Evolutionary conservation across 2,888 invertebrate species (phyloP).

Genomic region (Gymnoscelis rufifasciata): DNA sequence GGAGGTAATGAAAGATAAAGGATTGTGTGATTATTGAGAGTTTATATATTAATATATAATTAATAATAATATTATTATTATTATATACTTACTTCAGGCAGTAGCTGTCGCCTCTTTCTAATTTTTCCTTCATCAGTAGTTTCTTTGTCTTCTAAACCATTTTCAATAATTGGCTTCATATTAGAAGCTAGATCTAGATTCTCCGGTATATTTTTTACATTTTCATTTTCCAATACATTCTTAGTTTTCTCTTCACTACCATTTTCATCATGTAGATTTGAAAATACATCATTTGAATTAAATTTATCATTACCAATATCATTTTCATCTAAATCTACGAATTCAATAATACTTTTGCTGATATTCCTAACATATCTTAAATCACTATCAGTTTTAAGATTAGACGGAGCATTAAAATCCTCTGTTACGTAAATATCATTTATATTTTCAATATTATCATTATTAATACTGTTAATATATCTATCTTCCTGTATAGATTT

Average conservation of each 20-base stretch:
- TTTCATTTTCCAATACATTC: not conserved
- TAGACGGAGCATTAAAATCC: slow-evolving; percentile 1
- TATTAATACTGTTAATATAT: slow-evolving; percentile 5
- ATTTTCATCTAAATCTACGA: not conserved
- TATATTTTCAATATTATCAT: slow-evolving; percentile 6
- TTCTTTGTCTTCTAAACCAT: not conserved
- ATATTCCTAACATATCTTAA: not conserved
- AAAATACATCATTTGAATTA: too few relatives aligned
- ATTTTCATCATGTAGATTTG: too few relatives aligned
- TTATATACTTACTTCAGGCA: slow-evolving; percentile 17
- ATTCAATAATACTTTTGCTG: not conserved
- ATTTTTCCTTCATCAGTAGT: not conserved
- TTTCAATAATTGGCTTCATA: not conserved
- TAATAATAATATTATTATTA: too few relatives aligned
- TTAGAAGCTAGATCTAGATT: not conserved
- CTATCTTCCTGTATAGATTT: slow-evolving; percentile 19
- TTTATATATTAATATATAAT: too few relatives aligned
- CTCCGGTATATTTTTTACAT: too few relatives aligned
- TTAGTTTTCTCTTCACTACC: not conserved
- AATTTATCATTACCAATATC: not conserved
- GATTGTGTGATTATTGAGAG: too few relatives aligned
- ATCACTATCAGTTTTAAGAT: slow-evolving; percentile 5
- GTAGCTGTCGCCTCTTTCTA: slow-evolving; percentile 15
- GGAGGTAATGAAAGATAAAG: too few relatives aligned
- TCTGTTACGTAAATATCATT: slow-evolving; percentile 10